Percentiles rank a stretch among this genome's conserved stretches.
Conservation (phyloP, 1,140 invertebrate genomes). For the Scaptodrosophila lebanonensis region DNA sequence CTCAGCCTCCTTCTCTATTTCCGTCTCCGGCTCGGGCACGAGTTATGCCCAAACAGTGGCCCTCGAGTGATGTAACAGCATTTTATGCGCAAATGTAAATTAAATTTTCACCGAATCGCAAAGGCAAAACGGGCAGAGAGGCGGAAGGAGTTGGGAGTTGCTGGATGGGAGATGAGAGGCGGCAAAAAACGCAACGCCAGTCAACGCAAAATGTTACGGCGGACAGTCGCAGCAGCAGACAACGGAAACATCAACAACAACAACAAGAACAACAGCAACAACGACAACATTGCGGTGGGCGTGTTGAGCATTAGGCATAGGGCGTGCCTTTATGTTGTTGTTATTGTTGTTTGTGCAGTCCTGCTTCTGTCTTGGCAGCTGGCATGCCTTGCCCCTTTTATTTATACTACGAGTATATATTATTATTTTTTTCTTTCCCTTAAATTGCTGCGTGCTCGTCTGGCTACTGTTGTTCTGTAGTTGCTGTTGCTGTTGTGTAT, state of each 20-base stretch:
- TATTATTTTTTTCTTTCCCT: too few species aligned
- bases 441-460: too few species aligned
- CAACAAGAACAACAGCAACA: conserved; percentile 9
- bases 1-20: neutral
- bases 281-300: too few species aligned
- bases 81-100: conserved; percentile 73
- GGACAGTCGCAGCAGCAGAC: neutral
- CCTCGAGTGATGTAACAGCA: conserved; percentile 32
- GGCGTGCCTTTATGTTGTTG: too few species aligned
- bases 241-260: conserved; percentile 1
- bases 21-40: neutral
- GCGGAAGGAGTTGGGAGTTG: too few species aligned
- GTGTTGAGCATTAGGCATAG: too few species aligned
- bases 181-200: conserved; percentile 34
- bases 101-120: conserved; percentile 59
- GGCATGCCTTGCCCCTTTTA: too few species aligned
- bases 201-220: conserved; percentile 44
- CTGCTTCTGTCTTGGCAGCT: too few species aligned
- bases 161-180: conserved; percentile 2
- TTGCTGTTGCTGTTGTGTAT: conserved; percentile 7
- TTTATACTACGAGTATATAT: too few species aligned
- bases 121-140: conserved; percentile 20
- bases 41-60: too few species aligned
- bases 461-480: conserved; percentile 29
- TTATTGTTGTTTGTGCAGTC: too few species aligned